Conservation (phyloP, 2,797 vertebrate genomes). For the Avahi laniger region DNA sequence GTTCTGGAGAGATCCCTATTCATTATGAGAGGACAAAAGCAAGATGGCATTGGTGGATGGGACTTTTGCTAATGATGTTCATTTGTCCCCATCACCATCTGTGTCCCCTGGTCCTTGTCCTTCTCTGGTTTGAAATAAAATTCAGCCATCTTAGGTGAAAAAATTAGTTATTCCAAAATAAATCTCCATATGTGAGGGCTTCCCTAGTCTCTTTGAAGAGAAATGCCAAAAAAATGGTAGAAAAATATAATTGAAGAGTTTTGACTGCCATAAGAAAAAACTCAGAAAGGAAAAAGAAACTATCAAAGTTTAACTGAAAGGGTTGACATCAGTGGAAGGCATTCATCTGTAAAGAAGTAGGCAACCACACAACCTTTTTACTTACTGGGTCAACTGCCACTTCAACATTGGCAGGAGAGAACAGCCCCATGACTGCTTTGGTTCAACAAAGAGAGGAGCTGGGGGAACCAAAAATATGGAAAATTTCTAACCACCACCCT, state of each 20-base stretch:
- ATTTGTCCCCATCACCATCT: neutral
- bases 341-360: neutral
- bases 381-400: neutral
- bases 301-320: neutral
- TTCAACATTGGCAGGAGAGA: neutral
- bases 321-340: neutral
- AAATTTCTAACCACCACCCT: neutral
- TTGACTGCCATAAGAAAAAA: neutral
- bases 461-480: neutral
- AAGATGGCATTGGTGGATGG: neutral
- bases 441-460: neutral
- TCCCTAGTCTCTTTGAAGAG: neutral
- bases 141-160: neutral
- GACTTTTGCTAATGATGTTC: neutral
- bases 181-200: neutral
- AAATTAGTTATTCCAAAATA: neutral
- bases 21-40: neutral
- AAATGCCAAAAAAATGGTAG: neutral
- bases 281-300: neutral
- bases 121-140: conserved; percentile 39
- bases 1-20: neutral
- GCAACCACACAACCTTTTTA: neutral
- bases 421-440: neutral
- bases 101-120: neutral
- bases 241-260: conserved; percentile 18